Conservation (phyloP, 2,797 vertebrate genomes). For the Kryptopterus vitreolus region DNA sequence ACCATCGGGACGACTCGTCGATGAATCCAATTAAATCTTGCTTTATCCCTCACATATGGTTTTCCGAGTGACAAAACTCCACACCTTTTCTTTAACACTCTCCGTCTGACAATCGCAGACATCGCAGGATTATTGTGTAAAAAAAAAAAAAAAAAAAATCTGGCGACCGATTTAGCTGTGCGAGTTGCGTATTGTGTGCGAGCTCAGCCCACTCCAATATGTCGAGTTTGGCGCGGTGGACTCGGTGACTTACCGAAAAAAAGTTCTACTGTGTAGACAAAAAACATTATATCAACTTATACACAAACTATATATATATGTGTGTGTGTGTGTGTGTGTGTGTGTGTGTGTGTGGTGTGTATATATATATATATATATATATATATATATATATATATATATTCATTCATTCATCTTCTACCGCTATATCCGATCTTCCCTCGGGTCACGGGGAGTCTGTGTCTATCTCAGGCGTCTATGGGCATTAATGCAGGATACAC, state of each 20-base stretch:
- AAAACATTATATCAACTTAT: neutral
- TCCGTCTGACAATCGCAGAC: neutral
- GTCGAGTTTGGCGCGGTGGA: constrained; percentile 25
- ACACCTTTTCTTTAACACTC: constrained; percentile 1
- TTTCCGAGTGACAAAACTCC: constrained; percentile 7
- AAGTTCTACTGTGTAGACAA: neutral
- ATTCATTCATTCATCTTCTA: too few relatives aligned
- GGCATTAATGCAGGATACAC: too few relatives aligned
- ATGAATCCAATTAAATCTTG: neutral
- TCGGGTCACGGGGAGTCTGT: too few relatives aligned
- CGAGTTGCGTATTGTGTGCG: constrained; percentile 10
- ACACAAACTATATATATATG: too few relatives aligned
- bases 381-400: too few relatives aligned
- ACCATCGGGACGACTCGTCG: neutral
- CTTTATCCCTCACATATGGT: constrained; percentile 21
- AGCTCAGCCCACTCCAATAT: constrained; percentile 42
- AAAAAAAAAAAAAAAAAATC: too few relatives aligned
- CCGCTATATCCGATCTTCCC: too few relatives aligned
- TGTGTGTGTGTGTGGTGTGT: too few relatives aligned
- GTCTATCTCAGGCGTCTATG: too few relatives aligned
- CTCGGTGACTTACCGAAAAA: neutral
- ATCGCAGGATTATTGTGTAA: constrained; percentile 4
- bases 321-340: too few relatives aligned
- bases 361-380: too few relatives aligned
- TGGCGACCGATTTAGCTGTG: neutral